Evolutionary conservation across 1,140 invertebrate species (phyloP).

Genomic region (Andrena cerasifolii): DNA sequence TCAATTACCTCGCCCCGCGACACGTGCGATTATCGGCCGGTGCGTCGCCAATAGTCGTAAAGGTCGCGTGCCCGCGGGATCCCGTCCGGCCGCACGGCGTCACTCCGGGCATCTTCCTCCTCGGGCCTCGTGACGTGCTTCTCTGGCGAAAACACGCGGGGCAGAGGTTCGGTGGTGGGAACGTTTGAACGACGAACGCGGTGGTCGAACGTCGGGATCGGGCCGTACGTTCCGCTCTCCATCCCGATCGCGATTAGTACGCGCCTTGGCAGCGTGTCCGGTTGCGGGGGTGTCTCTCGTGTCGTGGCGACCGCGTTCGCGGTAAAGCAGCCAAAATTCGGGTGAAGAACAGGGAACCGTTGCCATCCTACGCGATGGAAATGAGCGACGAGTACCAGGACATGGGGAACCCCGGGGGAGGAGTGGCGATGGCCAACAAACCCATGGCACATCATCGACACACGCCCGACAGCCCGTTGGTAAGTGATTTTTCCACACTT

Average conservation of each 20-base stretch:
- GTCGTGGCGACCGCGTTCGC: constrained; percentile 40
- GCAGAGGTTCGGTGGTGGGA: neutral
- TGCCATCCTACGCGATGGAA: constrained; percentile 92
- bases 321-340: constrained; percentile 90
- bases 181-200: neutral
- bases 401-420: constrained; percentile 75
- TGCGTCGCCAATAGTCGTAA: neutral
- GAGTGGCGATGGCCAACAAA: constrained; percentile 73
- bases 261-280: constrained; percentile 31
- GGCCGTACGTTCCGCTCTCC: neutral
- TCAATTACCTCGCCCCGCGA: neutral
- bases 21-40: constrained; percentile 16
- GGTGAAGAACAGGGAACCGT: constrained; percentile 93
- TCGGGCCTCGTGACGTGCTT: neutral
- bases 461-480: constrained; percentile 75
- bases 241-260: neutral
- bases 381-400: constrained; percentile 90
- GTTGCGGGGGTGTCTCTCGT: constrained; percentile 40
- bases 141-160: neutral
- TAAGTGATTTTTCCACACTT: constrained; percentile 59
- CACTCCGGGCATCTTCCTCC: neutral
- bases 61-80: too few species aligned
- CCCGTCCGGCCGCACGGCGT: neutral
- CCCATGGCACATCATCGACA: constrained; percentile 73
- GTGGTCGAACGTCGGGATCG: neutral